Base-by-base conservation (phyloP, 2,888 invertebrate species). In the Nomada lathburiana region DNA sequence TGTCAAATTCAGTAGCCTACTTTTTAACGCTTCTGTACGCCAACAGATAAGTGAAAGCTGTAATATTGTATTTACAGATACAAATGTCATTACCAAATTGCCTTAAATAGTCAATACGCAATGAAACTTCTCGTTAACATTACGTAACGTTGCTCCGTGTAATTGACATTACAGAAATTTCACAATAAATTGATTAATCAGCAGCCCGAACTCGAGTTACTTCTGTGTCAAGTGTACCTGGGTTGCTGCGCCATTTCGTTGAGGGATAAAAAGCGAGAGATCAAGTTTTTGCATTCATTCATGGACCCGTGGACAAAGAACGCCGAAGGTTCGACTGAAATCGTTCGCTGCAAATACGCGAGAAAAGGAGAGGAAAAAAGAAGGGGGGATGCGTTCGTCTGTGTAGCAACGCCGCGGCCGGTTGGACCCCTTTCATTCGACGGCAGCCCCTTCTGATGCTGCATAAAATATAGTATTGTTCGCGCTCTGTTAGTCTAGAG, bases 381-480 rank as follows among this genome's bases (percentile, higher is more conserved):
- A 42, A 50, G 55, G 57, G 71, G 55, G 55, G 60, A 16, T 60
- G 70, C 0, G 55, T 52, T 55, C 53, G 75, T 80, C 62, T 72
- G 75, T 65, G 71, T 74, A 72, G 60, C 59, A 47, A 65, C 70
- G 64, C 50, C 68, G 52, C 70, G 60, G 60, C 50, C 68, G 52
- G 60, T 59, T 23, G 86, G 86, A 90, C 89, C 88, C 88, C 80
- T 86, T 89, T 86, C 87, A 87, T 84, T 86, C 83, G 86, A 86
- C 88, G 88, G 87, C 88, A 88, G 80, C 86, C 88, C 89, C 89
- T 89, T 57, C 88, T 89, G 92, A 92, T 92, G 91, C 88, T 90
- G 88, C 90, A 91, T 92, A 91, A 92, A 92, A 91, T 92, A 92
- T 92, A 90, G 91, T 90, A 92, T 92, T 92, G 92, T 92, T 92